Evolutionary conservation across 2,888 invertebrate species (phyloP), one percentile per base, ranked within the genome.

Genomic region (Philereme transversata): DNA sequence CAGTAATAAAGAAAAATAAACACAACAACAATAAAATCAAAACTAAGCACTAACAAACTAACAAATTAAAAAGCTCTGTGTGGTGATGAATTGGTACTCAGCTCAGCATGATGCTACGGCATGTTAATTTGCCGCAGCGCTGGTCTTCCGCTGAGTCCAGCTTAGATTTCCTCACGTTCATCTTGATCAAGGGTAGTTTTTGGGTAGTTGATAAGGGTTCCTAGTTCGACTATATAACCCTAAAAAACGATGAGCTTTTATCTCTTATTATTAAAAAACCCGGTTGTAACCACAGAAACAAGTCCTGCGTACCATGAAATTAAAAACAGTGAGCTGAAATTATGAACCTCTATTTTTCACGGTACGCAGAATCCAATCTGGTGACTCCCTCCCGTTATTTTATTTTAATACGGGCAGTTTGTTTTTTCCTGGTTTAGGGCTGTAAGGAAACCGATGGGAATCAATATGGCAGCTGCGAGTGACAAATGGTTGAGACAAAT

Each of bases 321-420:
- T 73, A 74, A 78, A 78, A 76, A 71, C 69, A 67, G 60, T 61
- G 59, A 35, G 66, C 57, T 55, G 61, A 65, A 75, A 73, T 74
- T 71, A 75, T 69, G 70, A 69, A 62, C 60, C 62, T 73, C 65
- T 60, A 76, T 70, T 74, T 73, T 63, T 81, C 68, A 77, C 78
- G 77, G 74, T 66, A 73, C 74, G 74, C 62, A 61, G 70, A 64
- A 50, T 81, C 68, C 75, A 82, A 84, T 83, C 80, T 56, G 61
- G 50, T 46, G 50, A 50, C 52, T 70, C 60, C 59, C 45, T 35
- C 34, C 46, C 58, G 58, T 51, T 56, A 58, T 65, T 65, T 63
- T 65, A 57, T 65, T 49, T 62, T 50, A 59, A 53, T 61, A 60
- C 43, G 57, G 40, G 7, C 49, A 60, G 63, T 54, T 61, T 51